Evolutionary conservation across 1,140 invertebrate genomes (phyloP).

Genomic region (Tribolium madens): DNA sequence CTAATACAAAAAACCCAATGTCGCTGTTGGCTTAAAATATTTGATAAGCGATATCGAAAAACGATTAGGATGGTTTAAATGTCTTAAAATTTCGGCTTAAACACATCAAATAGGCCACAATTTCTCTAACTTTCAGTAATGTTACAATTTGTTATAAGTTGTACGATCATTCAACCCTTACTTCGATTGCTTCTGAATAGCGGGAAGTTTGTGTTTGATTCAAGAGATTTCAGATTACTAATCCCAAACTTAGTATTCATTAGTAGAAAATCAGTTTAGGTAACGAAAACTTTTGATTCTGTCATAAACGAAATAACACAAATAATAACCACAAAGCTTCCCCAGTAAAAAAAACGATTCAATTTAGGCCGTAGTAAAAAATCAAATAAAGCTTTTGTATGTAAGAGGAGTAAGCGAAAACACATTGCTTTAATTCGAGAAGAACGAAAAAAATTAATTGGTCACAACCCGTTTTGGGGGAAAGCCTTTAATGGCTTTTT

Average conservation of each 20-base stretch:
- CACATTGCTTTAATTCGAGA: not conserved
- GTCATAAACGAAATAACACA: not conserved
- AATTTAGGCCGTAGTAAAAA: not conserved
- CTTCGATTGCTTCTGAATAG: not conserved
- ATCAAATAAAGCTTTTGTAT: not conserved
- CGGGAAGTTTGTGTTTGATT: conserved; percentile 7
- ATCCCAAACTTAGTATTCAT: not conserved
- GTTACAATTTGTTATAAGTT: not conserved
- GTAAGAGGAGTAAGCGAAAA: not conserved
- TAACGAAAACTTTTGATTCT: not conserved
- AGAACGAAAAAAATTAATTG: not conserved
- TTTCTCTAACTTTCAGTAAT: not conserved
- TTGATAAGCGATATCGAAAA: too few relatives aligned
- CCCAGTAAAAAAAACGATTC: not conserved
- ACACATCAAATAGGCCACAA: not conserved
- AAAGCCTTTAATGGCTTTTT: conserved; percentile 2
- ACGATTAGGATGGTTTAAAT: too few relatives aligned
- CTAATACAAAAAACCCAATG: too few relatives aligned
- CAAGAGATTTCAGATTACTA: not conserved
- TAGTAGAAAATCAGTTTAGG: not conserved
- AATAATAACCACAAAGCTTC: not conserved
- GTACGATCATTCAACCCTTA: not conserved
- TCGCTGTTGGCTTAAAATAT: too few relatives aligned
- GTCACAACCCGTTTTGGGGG: not conserved
- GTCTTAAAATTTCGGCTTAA: not conserved